Base-by-base conservation (phyloP, 2,888 invertebrate genomes). In the Cantharis rustica region DNA sequence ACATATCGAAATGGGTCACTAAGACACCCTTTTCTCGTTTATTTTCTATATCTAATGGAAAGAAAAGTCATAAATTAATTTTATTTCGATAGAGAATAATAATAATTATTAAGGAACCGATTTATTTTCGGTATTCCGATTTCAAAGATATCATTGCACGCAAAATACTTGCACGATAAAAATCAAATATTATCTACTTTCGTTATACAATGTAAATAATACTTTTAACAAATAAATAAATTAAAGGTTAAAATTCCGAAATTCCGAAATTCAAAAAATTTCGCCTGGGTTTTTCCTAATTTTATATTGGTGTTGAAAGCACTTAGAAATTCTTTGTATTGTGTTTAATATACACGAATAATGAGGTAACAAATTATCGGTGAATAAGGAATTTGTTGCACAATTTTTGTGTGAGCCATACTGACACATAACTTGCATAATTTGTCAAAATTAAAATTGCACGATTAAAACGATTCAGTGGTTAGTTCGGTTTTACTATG, bases 391-490 rank as follows among this genome's bases (percentile, higher is more conserved):
- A 23, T 61, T 16, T 10, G 47, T 74, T 74, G 63, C 47, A 70
- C 63, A 72, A 68, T 61, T 68, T 72, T n/a, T 47, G 66, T 66
- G 9, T 66, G 64, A 66, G 16, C 68, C 16, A 72, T 72, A 26
- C 68, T 61, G 61, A 68, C 61, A 68, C 72, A 16, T 61, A n/a
- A 62, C 71, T 75, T 75, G 68, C 75, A 20, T 71, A 75, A 75
- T 68, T 68, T 13, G 26, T 27, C 27, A 62, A 17, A 71, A 68
- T 71, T 47, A 75, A 71, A 71, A 68, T 27, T 61, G 26, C 16
- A 23, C 63, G 10, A 3, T 26, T 15, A 61, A 64, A 26, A 71
- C 31, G 66, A 75, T 63, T 75, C 75, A 75, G 75, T 75, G 17
- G 69, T 61, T 63, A 11, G 62, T 27, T 15, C 17, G 23, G 17